Evolutionary conservation across 2,113 vertebrate genomes (phyloP).

Genomic region (Oophaga pumilio): DNA sequence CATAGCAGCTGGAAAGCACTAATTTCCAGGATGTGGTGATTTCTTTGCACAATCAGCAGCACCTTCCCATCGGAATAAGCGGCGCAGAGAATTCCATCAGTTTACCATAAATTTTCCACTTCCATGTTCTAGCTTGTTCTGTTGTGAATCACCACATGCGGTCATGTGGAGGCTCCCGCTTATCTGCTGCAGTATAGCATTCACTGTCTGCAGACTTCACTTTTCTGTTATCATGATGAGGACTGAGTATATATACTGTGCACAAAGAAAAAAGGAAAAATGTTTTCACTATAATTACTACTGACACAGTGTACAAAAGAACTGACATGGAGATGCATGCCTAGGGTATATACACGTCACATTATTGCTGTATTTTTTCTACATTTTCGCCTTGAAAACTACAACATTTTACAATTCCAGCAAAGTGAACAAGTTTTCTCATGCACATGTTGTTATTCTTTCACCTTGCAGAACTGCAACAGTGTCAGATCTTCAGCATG

Average conservation of each 20-base stretch:
- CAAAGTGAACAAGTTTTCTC: too few relatives aligned
- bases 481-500: too few relatives aligned
- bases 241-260: not conserved
- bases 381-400: too few relatives aligned
- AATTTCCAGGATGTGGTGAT: not conserved
- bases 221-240: not conserved
- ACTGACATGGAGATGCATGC: not conserved
- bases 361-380: too few relatives aligned
- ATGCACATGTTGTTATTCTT: too few relatives aligned
- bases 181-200: not conserved
- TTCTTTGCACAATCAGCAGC: not conserved
- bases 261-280: not conserved
- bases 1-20: too few relatives aligned
- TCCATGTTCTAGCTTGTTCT: constrained; percentile 13
- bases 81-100: not conserved
- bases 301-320: not conserved
- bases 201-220: not conserved
- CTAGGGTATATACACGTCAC: too few relatives aligned
- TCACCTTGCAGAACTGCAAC: too few relatives aligned
- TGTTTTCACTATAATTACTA: not conserved
- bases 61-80: not conserved
- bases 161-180: not conserved
- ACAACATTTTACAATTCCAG: too few relatives aligned
- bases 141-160: not conserved
- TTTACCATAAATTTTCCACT: not conserved